Evolutionary conservation across 2,113 vertebrate genomes (phyloP).

Genomic region (Meriones unguiculatus): DNA sequence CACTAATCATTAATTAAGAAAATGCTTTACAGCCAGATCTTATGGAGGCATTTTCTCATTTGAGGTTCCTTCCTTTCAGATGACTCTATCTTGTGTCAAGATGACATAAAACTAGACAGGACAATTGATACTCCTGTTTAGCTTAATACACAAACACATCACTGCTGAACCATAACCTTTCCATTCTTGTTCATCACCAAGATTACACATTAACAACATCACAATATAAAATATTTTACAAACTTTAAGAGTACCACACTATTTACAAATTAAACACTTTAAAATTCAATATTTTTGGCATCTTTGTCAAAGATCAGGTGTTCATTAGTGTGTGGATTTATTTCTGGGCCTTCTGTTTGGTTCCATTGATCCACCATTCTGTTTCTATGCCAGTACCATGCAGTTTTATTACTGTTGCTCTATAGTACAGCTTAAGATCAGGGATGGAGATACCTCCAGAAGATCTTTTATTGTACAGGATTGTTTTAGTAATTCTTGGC

Average conservation of each 20-base stretch:
- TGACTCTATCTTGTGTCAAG: background rate
- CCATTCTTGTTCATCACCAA: background rate
- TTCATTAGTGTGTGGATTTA: no score
- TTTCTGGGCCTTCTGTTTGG: no score
- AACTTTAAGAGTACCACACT: background rate
- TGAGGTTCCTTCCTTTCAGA: background rate
- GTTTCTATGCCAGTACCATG: no score
- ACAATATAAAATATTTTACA: background rate
- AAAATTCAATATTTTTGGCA: background rate
- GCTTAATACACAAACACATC: background rate
- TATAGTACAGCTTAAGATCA: no score
- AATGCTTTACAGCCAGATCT: background rate
- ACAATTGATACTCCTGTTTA: background rate
- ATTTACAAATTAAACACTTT: background rate
- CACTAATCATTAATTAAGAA: background rate
- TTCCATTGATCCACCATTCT: no score
- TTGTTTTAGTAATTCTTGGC: no score
- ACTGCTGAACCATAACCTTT: background rate
- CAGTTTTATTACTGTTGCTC: no score
- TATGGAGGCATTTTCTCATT: background rate
- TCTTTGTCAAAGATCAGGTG: no score
- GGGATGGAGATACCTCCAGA: no score
- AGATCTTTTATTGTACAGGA: no score
- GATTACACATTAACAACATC: background rate
- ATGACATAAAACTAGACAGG: background rate